A percentile compares a stretch with the other conserved stretches of the same genome.
Conservation (phyloP, 2,113 vertebrate species). For the Indicator maculatus region DNA sequence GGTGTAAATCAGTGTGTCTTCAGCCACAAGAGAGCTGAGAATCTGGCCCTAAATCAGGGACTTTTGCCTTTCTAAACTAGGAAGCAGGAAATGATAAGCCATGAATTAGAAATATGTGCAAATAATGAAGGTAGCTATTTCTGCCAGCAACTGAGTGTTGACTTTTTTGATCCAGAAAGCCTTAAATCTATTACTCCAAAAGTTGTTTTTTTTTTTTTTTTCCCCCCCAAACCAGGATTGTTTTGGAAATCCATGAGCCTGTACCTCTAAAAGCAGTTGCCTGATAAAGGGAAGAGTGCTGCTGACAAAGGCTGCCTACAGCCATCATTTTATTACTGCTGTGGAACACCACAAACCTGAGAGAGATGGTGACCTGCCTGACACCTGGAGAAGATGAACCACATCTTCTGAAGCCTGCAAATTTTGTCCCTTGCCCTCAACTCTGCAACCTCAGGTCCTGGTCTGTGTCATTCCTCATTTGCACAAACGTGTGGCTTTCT, state of each 20-base stretch:
- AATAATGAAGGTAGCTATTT: background rate
- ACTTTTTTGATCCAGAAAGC: background rate
- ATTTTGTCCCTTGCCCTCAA: background rate
- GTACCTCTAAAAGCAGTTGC: background rate
- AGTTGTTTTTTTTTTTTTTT: background rate
- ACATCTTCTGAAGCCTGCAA: background rate
- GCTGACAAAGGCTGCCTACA: background rate
- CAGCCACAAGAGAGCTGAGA: background rate
- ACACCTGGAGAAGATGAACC: background rate
- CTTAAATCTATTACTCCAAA: background rate
- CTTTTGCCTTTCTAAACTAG: background rate
- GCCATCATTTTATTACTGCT: background rate
- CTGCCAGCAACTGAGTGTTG: background rate
- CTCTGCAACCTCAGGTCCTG: background rate
- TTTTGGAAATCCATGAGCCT: slow-evolving; percentile 4
- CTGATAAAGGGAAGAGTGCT: background rate
- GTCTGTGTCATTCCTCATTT: background rate
- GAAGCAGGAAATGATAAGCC: background rate
- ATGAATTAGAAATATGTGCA: slow-evolving; percentile 1
- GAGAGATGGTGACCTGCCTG: background rate
- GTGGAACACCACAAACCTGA: background rate
- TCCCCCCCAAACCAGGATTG: background rate
- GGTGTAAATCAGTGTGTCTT: background rate
- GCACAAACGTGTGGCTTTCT: slow-evolving; percentile 8
- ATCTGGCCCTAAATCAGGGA: background rate